A percentile compares a stretch with the other conserved stretches of the same genome.
These are phyloP conservation scores for Enoplolaimus lenunculus DNA, from an alignment of 2,888 invertebrate species.

Conservation along the genomic window DNA sequence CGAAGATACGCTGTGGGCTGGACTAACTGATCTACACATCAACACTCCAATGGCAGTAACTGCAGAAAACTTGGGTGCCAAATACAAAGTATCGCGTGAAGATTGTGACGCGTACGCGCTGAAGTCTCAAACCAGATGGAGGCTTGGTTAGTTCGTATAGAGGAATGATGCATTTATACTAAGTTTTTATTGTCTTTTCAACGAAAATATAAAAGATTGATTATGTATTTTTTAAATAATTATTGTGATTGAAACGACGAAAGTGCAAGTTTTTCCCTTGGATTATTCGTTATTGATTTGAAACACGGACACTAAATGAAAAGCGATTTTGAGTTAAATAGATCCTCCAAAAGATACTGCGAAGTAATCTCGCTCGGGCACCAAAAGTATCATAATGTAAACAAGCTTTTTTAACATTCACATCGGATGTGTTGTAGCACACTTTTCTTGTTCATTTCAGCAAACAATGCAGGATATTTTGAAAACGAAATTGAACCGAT, in stretches of 20 bases:
- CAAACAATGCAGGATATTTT: constrained; percentile 72
- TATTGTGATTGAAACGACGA: no score
- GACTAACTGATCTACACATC: constrained; percentile 71
- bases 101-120: constrained; percentile 73
- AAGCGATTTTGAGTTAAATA: no score
- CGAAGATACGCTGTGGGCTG: constrained; percentile 78
- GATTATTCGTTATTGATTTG: no score
- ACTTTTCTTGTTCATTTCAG: no score
- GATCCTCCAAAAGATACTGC: no score
- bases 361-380: no score
- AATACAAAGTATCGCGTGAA: constrained; percentile 63
- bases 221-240: background rate
- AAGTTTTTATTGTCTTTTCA: background rate
- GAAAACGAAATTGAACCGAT: constrained; percentile 76
- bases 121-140: constrained; percentile 72
- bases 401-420: no score
- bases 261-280: no score
- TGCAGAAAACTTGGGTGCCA: constrained; percentile 76
- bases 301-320: no score
- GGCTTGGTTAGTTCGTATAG: constrained; percentile 55
- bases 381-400: no score
- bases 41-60: constrained; percentile 89
- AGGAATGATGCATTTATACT: no score
- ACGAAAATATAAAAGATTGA: background rate
- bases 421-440: no score